Percentiles rank a stretch among this genome's conserved stretches.
These are phyloP conservation scores for Chrysotoxum bicinctum DNA, from an alignment of 2,888 invertebrate genomes.

Conservation along the genomic window DNA sequence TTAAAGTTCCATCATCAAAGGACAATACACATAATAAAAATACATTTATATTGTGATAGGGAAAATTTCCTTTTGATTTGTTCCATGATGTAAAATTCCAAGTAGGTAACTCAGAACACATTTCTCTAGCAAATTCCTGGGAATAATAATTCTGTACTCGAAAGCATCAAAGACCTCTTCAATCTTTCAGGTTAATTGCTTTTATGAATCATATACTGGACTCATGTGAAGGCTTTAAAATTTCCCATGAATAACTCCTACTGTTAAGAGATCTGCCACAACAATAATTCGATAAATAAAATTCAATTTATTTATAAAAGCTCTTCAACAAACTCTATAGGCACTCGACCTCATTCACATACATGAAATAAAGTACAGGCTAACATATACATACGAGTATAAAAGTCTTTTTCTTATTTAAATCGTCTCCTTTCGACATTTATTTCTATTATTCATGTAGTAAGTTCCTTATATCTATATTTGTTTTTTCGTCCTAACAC, in stretches of 20 bases:
- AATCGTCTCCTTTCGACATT: constrained; percentile 12
- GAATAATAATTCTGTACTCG: neutral
- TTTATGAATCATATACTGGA: neutral
- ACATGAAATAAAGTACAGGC: neutral
- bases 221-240: neutral
- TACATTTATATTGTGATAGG: no score
- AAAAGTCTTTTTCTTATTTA: neutral
- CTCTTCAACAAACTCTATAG: neutral
- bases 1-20: no score
- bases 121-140: neutral
- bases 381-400: no score
- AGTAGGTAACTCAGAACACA: neutral
- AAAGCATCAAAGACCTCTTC: neutral
- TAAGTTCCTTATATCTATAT: neutral
- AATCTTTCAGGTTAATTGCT: neutral
- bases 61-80: no score
- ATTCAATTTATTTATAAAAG: constrained; percentile 42
- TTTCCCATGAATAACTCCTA: neutral
- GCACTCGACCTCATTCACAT: neutral
- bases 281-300: constrained; percentile 52
- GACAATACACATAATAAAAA: no score
- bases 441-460: constrained; percentile 11
- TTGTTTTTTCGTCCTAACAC: neutral
- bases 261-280: neutral
- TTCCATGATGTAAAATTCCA: neutral